Percentiles rank a stretch among this genome's conserved stretches.
These are phyloP conservation scores for Gila orcuttii DNA, from an alignment of 2,113 vertebrate species.

Conservation along the genomic window DNA sequence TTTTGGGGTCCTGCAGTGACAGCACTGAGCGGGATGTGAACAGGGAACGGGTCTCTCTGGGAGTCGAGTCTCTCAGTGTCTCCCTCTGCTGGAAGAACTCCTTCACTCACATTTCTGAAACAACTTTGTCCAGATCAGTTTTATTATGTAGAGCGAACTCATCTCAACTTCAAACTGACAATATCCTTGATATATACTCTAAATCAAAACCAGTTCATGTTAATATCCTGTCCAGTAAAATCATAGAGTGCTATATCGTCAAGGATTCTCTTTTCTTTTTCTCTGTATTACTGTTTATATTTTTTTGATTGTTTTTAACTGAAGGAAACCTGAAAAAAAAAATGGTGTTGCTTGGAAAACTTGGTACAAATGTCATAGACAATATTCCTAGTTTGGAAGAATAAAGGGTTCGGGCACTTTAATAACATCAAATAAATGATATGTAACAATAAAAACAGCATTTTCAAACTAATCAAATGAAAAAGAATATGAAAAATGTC, in stretches of 20 bases:
- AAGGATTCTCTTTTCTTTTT: not conserved
- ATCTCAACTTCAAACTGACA: not conserved
- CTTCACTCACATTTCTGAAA: not conserved
- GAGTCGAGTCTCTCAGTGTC: not conserved
- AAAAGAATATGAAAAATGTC: not conserved
- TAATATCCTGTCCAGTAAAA: not conserved
- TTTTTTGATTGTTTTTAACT: not conserved
- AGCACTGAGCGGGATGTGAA: no score
- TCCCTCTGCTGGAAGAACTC: constrained; percentile 4
- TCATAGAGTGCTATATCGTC: not conserved
- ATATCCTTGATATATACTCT: not conserved
- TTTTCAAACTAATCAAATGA: not conserved
- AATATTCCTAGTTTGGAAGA: not conserved
- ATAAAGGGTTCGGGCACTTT: not conserved
- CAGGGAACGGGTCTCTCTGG: no score
- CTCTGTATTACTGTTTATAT: not conserved
- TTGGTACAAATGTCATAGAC: no score
- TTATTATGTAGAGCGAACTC: constrained; percentile 4
- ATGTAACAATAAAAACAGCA: not conserved
- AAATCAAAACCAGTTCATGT: not conserved
- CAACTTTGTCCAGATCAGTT: no score
- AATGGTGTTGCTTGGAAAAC: no score
- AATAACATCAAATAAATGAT: not conserved
- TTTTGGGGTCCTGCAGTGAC: no score
- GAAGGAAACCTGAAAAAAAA: not conserved